phyloP scores from a whole-genome alignment of 2,888 invertebrate genomes.

The Cetonia aurata region DNA sequence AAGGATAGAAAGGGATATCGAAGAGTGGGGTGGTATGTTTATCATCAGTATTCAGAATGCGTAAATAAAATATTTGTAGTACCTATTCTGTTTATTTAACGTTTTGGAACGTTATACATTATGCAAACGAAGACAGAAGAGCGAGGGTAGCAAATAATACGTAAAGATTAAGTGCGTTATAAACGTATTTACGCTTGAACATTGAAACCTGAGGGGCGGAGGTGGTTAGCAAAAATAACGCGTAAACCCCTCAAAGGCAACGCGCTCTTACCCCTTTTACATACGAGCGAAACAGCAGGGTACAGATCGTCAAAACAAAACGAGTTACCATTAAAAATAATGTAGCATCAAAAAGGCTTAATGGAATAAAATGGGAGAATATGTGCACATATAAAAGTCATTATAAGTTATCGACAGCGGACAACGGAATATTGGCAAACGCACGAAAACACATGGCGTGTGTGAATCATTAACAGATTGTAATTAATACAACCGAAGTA shows the following conservation, averaged over 20 bases:
- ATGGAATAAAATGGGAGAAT: neutral
- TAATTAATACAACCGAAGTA: conserved; percentile 1
- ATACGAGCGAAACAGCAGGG: neutral
- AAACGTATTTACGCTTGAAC: conserved; percentile 14
- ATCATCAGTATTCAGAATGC: neutral
- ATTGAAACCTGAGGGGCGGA: neutral
- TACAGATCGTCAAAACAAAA: conserved; percentile 8
- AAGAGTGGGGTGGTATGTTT: neutral
- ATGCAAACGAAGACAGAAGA: conserved; percentile 6
- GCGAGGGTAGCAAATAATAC: neutral
- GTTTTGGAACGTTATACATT: conserved; percentile 13
- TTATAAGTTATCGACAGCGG: neutral
- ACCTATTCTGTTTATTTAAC: neutral
- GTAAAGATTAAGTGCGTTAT: conserved; percentile 14
- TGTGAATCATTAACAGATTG: neutral
- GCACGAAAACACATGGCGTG: too few species aligned
- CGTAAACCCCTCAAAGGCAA: neutral
- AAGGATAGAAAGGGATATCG: neutral
- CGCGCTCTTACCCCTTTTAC: too few species aligned
- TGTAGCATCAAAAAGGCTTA: conserved; percentile 10
- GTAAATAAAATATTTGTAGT: neutral
- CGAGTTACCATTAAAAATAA: conserved; percentile 13
- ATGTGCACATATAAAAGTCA: neutral
- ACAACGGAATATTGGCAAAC: too few species aligned
- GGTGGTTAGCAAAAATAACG: conserved; percentile 5